Evolutionary conservation across 2,888 invertebrate species (phyloP).

Genomic region (Celastrina argiolus): DNA sequence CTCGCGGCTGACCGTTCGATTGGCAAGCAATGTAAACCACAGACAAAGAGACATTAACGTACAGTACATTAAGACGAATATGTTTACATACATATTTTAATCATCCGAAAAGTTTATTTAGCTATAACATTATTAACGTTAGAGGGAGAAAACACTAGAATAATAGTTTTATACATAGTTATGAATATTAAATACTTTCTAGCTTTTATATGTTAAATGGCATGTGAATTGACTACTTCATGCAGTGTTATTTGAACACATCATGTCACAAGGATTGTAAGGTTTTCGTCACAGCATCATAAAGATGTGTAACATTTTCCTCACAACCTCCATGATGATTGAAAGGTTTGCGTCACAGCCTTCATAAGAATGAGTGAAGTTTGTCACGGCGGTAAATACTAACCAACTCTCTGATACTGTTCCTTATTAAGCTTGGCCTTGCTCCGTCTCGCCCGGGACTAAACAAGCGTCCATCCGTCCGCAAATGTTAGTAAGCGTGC

Average conservation of each 20-base stretch:
- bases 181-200: background rate
- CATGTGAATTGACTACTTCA: background rate
- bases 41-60: slow-evolving; percentile 48
- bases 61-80: slow-evolving; percentile 28
- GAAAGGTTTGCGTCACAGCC: slow-evolving; percentile 16
- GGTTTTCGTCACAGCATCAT: background rate
- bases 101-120: background rate
- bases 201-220: background rate
- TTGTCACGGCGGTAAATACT: slow-evolving; percentile 51
- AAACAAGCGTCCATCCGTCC: slow-evolving; percentile 30
- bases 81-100: background rate
- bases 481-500: slow-evolving; percentile 40
- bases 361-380: background rate
- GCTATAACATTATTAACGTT: background rate
- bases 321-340: background rate
- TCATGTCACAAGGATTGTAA: background rate
- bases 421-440: slow-evolving; percentile 60
- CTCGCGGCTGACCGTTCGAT: slow-evolving; percentile 66
- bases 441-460: slow-evolving; percentile 45
- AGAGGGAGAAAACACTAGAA: background rate
- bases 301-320: too few species aligned
- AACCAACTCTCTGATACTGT: slow-evolving; percentile 76
- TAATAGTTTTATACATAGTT: too few species aligned
- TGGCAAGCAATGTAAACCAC: slow-evolving; percentile 68
- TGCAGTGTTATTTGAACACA: background rate